Conservation (phyloP, 2,113 vertebrate species). For the Mirza zaza region DNA sequence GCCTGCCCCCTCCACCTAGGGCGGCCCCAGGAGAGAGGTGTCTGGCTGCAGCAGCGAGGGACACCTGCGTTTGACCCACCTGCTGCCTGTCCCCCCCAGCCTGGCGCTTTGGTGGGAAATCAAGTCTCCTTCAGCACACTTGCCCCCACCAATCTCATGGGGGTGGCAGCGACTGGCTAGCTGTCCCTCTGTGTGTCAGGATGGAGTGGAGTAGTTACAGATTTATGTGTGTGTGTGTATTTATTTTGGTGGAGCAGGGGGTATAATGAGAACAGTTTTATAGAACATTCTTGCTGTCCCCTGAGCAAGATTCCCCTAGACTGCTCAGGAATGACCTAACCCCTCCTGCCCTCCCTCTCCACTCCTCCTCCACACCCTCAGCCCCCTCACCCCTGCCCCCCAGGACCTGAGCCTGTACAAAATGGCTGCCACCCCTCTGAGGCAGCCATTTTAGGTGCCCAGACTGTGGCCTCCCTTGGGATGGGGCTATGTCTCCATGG, state of each 20-base stretch:
- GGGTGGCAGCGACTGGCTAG: neutral
- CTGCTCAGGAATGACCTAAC: slow-evolving; percentile 11
- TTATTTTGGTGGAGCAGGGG: neutral
- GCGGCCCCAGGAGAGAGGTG: neutral
- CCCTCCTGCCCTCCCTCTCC: neutral
- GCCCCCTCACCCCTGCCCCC: slow-evolving; percentile 1
- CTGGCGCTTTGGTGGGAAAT: neutral
- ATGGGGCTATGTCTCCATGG: slow-evolving; percentile 73
- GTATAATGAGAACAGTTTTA: neutral
- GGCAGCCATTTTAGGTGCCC: slow-evolving; percentile 80
- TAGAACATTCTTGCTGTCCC: neutral
- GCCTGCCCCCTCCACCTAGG: neutral
- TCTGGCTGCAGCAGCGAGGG: neutral
- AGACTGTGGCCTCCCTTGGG: slow-evolving; percentile 73
- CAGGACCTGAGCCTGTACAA: slow-evolving; percentile 51
- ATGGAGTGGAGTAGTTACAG: neutral
- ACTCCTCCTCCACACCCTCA: neutral
- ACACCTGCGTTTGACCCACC: neutral
- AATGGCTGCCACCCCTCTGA: slow-evolving; percentile 75
- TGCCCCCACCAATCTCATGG: neutral
- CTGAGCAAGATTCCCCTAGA: slow-evolving; percentile 10
- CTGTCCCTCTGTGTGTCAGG: slow-evolving; percentile 14
- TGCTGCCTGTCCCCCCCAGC: neutral
- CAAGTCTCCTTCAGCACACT: neutral
- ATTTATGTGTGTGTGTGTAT: neutral